Evolutionary conservation across 2,797 vertebrate species (phyloP), one percentile per base, ranked within the genome.

Genomic region (Gymnodraco acuticeps): DNA sequence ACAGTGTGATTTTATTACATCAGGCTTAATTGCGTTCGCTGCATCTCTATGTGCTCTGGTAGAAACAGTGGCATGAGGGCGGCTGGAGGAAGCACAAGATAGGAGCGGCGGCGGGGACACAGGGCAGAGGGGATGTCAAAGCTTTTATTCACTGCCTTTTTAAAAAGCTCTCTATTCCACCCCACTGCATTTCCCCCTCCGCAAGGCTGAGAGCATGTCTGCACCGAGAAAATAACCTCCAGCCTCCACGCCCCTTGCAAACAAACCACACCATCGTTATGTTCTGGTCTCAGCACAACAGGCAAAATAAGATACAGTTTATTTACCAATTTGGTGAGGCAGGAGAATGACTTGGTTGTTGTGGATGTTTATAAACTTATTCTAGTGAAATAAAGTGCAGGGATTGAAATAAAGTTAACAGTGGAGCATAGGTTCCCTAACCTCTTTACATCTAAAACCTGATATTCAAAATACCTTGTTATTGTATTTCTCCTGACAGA

Each of bases 101-200:
- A 51, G 81, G 82, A 81, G 42, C 6, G 50, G 81, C 52, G 43
- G 60, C 10, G 3, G 78, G 73, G 82, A 84, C 47, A 46, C 31
- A 3, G 92, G 87, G 89, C 89, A 92, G 90, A 87, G 81, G 87
- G 80, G 88, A 93, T 94, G 93, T 94, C 93, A 94, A 92, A 92
- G 93, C 94, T 94, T 94, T 95, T 93, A 94, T 94, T 93, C 92
- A 90, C 88, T 59, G 73, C 87, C 92, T 93, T 93, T 93, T 93
- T 92, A 93, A 94, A 92, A 90, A 89, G 88, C 87, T 90, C 67
- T 90, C 86, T 81, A 83, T 82, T 89, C 81, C 75, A 81, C 84
- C 53, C 70, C 77, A 17, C 70, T 66, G 77, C 83, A 73, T 83
- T 67, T 59, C 59, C 70, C 76, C 42, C 72, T 75, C 74, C 6